Base-by-base conservation (phyloP, 2,888 invertebrate species). In the Sicus ferrugineus region DNA sequence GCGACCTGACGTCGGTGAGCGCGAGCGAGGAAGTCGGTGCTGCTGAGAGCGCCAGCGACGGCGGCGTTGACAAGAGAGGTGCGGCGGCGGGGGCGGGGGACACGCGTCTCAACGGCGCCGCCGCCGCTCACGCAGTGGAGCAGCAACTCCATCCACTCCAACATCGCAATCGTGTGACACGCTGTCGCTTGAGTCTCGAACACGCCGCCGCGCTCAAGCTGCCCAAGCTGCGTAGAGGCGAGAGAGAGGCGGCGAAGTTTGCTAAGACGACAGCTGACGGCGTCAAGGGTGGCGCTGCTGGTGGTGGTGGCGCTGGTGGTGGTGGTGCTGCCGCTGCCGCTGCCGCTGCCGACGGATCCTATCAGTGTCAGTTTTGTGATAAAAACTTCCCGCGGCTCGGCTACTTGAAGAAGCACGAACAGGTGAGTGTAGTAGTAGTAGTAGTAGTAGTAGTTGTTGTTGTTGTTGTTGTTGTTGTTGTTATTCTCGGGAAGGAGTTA, bases 301-400 rank as follows among this genome's bases (percentile, higher is more conserved):
- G 38, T 14, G 38, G 38, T 14, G 38, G 38, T 14, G 38, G 38
- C 7, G 14, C 38, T 9, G n/a, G n/a, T n/a, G n/a, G n/a, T n/a
- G n/a, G n/a, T n/a, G n/a, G n/a, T n/a, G n/a, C n/a, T n/a, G n/a
- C n/a, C n/a, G n/a, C n/a, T n/a, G n/a, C n/a, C n/a, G n/a, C 81
- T 77, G 88, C 89, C 82, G 92, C 94, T 75, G 80, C 82, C 79
- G 88, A 90, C 84, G 92, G 94, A 75, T 95, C 95, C 73, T 94
- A 95, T 88, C 92, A 93, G 81, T 96, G 95, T 87, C 93, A 93
- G 86, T 95, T 93, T 87, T 96, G 96, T 87, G 93, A 95, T 82
- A 93, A 94, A 85, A 93, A 95, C 75, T 96, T 95, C 86, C 92
- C 95, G 21, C 89, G 94, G 77, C 90, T 93, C 75, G 93, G 93